Conservation (phyloP, 2,113 vertebrate species). For the Amblyopsis rosae region DNA sequence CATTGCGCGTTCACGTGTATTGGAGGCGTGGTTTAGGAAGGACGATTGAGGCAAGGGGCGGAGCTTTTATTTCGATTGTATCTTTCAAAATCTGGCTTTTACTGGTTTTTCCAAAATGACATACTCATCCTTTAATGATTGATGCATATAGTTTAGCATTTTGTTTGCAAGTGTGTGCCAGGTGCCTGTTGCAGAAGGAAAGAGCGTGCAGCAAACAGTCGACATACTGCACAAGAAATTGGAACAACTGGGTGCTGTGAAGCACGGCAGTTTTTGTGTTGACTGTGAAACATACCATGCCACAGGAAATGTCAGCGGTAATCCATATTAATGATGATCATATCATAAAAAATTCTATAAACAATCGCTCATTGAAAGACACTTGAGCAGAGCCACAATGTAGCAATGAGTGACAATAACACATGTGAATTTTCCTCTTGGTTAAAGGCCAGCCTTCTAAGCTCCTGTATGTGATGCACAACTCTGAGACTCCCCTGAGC, state of each 20-base stretch:
- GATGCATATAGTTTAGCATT: neutral
- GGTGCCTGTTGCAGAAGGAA: constrained; percentile 91
- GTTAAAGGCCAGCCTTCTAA: constrained; percentile 88
- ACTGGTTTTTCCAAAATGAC: too few species aligned
- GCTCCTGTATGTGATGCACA: constrained; percentile 97
- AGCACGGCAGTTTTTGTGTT: constrained; percentile 93
- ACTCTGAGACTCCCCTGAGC: constrained; percentile 93
- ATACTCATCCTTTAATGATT: too few species aligned
- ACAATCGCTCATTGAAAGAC: neutral
- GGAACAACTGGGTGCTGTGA: constrained; percentile 91
- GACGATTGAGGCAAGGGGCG: too few species aligned
- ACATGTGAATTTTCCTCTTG: neutral
- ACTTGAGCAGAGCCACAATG: too few species aligned
- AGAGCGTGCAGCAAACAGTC: constrained; percentile 95
- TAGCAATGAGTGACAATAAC: too few species aligned
- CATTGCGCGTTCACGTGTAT: too few species aligned
- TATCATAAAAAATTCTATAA: too few species aligned
- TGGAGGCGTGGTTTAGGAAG: too few species aligned
- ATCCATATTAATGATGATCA: constrained; percentile 27
- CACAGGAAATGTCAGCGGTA: constrained; percentile 82
- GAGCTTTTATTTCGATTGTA: too few species aligned
- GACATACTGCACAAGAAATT: constrained; percentile 89
- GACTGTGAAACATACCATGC: constrained; percentile 97
- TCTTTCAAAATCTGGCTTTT: too few species aligned
- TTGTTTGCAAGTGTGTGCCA: constrained; percentile 84